Evolutionary conservation across 2,113 vertebrate species (phyloP).

Genomic region (Dunckerocampus dactyliophorus): DNA sequence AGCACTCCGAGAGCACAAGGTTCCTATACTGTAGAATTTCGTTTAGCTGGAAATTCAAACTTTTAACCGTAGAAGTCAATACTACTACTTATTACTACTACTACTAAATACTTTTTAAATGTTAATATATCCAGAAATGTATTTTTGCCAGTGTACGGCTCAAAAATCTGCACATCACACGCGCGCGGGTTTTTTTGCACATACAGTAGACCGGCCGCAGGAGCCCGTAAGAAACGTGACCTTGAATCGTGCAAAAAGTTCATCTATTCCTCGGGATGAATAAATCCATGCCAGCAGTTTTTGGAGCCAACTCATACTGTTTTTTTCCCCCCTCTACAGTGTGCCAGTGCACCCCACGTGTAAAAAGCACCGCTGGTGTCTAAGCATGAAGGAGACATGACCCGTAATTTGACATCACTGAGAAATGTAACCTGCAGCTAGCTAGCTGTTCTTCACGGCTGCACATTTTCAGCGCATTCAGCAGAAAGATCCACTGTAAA

Average conservation of each 20-base stretch:
- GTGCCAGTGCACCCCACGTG: neutral
- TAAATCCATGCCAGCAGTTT: slow-evolving; percentile 1
- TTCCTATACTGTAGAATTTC: too few relatives aligned
- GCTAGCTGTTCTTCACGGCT: neutral
- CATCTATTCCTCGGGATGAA: neutral
- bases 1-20: too few relatives aligned
- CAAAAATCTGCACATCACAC: too few relatives aligned
- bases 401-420: slow-evolving; percentile 10
- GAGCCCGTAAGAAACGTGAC: slow-evolving; percentile 33
- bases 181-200: too few relatives aligned
- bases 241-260: slow-evolving; percentile 35
- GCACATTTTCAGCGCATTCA: neutral
- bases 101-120: too few relatives aligned
- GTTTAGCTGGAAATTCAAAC: too few relatives aligned
- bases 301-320: slow-evolving; percentile 20
- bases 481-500: neutral
- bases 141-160: too few relatives aligned
- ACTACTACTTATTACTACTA: too few relatives aligned
- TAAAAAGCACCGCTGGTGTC: neutral
- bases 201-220: neutral
- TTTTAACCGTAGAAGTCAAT: too few relatives aligned
- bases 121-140: too few relatives aligned
- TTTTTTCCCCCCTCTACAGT: neutral
- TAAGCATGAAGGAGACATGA: slow-evolving; percentile 6
- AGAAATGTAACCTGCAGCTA: slow-evolving; percentile 4